Conservation (phyloP, 53 echinoderm and acorn worm species). For the Holothuria leucospilota region DNA sequence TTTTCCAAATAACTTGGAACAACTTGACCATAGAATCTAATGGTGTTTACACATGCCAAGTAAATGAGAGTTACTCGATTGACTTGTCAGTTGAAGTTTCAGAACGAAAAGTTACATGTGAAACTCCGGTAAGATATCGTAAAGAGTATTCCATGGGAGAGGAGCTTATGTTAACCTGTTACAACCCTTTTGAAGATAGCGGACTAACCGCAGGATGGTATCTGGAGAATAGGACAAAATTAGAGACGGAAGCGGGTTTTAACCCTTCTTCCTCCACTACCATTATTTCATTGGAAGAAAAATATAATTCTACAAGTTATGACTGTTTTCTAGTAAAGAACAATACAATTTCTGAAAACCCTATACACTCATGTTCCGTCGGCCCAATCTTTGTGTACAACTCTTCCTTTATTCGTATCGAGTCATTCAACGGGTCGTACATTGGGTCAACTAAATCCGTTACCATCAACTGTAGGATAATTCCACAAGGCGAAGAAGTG, state of each 20-base stretch:
- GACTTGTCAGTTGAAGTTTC: background rate
- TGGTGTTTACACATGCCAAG: slow-evolving; percentile 3
- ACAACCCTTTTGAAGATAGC: background rate
- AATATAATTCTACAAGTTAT: background rate
- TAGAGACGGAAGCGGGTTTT: no score
- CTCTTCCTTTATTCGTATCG: background rate
- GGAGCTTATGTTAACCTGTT: background rate
- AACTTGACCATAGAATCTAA: background rate
- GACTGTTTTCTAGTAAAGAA: background rate
- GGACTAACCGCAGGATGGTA: no score
- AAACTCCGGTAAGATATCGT: background rate
- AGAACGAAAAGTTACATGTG: background rate
- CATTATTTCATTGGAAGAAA: background rate
- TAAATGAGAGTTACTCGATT: background rate
- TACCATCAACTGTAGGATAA: background rate
- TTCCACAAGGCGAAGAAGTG: background rate
- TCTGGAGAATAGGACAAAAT: no score
- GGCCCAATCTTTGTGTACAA: slow-evolving; percentile 5
- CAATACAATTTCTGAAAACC: background rate
- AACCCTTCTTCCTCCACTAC: background rate
- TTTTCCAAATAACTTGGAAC: no score
- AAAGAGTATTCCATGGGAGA: background rate
- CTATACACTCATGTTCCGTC: background rate
- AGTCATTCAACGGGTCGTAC: background rate
- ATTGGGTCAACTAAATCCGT: background rate